Evolutionary conservation across 2,888 invertebrate genomes (phyloP), one percentile per base, ranked within the genome.

Genomic region (Pseudolycoriella hygida): DNA sequence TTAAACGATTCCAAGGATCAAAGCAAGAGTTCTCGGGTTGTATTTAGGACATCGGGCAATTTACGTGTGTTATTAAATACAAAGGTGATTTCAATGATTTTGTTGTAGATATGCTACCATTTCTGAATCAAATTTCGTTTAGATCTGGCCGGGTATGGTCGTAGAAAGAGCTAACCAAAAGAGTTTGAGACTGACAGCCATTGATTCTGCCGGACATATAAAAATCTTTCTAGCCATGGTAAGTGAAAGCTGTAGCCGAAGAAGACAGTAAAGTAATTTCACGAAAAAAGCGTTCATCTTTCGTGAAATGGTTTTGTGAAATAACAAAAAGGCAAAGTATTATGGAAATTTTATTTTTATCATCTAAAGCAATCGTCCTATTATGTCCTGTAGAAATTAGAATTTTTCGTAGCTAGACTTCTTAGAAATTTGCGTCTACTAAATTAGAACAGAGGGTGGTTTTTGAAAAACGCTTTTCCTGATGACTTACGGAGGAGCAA

Each of bases 101-200:
- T 30, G n/a, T n/a, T n/a, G n/a, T 30, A 11, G 11, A 12, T 15
- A 39, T 39, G 44, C 32, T 41, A 34, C 45, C 14, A 32, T 32
- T 44, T 30, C 12, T 31, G 38, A 40, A 18, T 40, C 38, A 43
- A 17, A 45, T 25, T 15, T 19, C 39, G 2, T 40, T 17, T 11
- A 74, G 74, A 73, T 86, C 50, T 93, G 90, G 89, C 76, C 84
- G 5, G 92, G 83, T 50, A 93, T 93, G 93, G 81, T 85, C 11
- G 80, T 86, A 18, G 87, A 92, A 60, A 74, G 81, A 51, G 85
- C 90, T 2, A 88, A 86, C 56, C 74, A 77, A 52, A 92, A 89
- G 68, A 88, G 86, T 50, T 72, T 94, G 20, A 71, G 92, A 50
- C 70, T 94, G 53, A 92, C 92, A 2, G 93, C 89, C 3, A 76